Evolutionary conservation across 1,140 invertebrate genomes (phyloP).

Genomic region (Meteorus sp.): DNA sequence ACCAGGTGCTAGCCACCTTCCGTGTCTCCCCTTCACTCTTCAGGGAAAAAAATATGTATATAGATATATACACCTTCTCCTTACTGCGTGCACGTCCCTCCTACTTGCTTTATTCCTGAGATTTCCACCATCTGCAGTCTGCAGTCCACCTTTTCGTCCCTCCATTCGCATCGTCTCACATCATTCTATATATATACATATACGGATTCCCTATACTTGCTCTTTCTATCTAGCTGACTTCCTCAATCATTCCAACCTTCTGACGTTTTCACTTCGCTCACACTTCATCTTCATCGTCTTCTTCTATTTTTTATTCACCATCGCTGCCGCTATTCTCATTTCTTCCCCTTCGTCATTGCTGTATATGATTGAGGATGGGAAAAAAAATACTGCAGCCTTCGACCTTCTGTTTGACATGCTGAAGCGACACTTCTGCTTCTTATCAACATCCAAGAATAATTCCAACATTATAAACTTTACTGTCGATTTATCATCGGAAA

Average conservation of each 20-base stretch:
- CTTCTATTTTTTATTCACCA: too few species aligned
- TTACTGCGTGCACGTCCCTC: slow-evolving; percentile 16
- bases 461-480: too few species aligned
- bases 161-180: slow-evolving; percentile 12
- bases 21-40: slow-evolving; percentile 40
- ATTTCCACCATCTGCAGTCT: slow-evolving; percentile 56
- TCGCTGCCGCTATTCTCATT: neutral
- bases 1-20: slow-evolving; percentile 57
- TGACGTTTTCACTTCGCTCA: neutral
- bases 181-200: slow-evolving; percentile 3
- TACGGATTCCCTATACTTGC: neutral
- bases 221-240: neutral
- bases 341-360: neutral
- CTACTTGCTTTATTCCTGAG: slow-evolving; percentile 46
- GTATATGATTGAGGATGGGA: too few species aligned
- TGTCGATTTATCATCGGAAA: too few species aligned
- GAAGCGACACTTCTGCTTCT: too few species aligned
- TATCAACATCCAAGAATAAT: too few species aligned
- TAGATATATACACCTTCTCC: too few species aligned
- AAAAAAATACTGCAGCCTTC: too few species aligned
- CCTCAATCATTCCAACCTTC: neutral
- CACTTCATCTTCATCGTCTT: neutral
- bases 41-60: slow-evolving; percentile 34
- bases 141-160: slow-evolving; percentile 32
- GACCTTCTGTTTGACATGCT: too few species aligned